Percentiles rank a stretch among this genome's conserved stretches.
These are phyloP conservation scores for Apodemus agrarius DNA, from an alignment of 2,797 vertebrate genomes.

Conservation along the genomic window DNA sequence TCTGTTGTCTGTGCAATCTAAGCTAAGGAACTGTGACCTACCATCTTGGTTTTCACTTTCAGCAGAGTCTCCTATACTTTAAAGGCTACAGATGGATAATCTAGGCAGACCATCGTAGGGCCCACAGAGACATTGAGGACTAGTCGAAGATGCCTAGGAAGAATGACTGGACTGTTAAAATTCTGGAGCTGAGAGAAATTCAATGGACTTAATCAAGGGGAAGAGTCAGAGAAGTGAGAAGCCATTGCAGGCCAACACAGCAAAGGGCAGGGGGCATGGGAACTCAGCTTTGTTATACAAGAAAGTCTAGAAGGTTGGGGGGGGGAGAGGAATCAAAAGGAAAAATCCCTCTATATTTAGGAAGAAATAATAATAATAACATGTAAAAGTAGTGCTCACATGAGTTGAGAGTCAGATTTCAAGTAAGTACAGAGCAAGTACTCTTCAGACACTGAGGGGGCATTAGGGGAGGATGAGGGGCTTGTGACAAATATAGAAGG, in stretches of 20 bases:
- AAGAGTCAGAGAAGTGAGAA: neutral
- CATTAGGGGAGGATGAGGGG: neutral
- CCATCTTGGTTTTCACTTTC: neutral
- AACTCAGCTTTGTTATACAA: neutral
- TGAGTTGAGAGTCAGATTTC: neutral
- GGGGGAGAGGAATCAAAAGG: neutral
- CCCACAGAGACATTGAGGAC: neutral
- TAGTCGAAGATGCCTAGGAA: neutral
- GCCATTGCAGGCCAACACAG: accelerated
- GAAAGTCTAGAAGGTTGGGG: neutral
- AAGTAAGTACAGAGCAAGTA: neutral
- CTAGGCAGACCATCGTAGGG: neutral
- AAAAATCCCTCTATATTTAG: neutral
- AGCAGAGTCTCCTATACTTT: neutral
- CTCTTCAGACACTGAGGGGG: neutral
- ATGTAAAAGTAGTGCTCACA: slow-evolving; percentile 20
- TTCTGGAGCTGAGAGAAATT: neutral
- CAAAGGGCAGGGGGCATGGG: neutral
- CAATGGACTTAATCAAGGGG: neutral
- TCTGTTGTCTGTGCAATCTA: neutral
- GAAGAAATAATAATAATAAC: neutral
- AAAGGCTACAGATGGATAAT: neutral
- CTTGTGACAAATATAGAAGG: neutral
- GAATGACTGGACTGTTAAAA: neutral
- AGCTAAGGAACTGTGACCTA: neutral